A percentile compares a stretch with the other conserved stretches of the same genome.
These are phyloP conservation scores for Lophura nycthemera DNA, from an alignment of 2,113 vertebrate species.

Conservation along the genomic window DNA sequence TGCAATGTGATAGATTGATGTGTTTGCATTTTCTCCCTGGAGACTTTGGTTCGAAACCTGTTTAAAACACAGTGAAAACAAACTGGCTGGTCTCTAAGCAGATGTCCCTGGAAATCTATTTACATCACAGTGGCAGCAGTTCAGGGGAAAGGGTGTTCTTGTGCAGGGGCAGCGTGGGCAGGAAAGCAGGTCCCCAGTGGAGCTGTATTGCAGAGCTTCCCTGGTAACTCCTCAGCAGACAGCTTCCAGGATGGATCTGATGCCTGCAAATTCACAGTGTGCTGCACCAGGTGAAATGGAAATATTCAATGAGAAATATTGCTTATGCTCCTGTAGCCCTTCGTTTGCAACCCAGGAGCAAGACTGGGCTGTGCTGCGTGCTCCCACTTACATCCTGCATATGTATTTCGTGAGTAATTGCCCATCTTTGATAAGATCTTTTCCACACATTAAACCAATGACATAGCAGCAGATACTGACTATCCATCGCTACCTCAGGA, in stretches of 20 bases:
- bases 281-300: neutral
- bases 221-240: neutral
- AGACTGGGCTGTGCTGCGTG: neutral
- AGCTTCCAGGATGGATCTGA: neutral
- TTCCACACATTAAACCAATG: neutral
- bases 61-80: slow-evolving; percentile 52
- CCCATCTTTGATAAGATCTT: neutral
- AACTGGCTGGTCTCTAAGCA: slow-evolving; percentile 39
- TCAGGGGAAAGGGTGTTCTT: neutral
- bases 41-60: slow-evolving; percentile 54
- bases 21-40: slow-evolving; percentile 24
- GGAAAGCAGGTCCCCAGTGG: neutral
- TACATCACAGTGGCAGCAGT: neutral
- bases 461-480: slow-evolving; percentile 18
- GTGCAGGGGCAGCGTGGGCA: neutral
- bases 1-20: neutral
- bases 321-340: neutral
- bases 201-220: neutral
- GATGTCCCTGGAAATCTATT: slow-evolving; percentile 42
- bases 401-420: neutral
- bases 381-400: neutral
- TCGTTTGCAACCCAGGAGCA: accelerated
- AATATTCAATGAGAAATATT: neutral
- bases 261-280: neutral
- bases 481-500: neutral